Percentiles rank a stretch among this genome's conserved stretches.
These are phyloP conservation scores for Bradypodion ventrale DNA, from an alignment of 2,797 vertebrate species.

Conservation along the genomic window DNA sequence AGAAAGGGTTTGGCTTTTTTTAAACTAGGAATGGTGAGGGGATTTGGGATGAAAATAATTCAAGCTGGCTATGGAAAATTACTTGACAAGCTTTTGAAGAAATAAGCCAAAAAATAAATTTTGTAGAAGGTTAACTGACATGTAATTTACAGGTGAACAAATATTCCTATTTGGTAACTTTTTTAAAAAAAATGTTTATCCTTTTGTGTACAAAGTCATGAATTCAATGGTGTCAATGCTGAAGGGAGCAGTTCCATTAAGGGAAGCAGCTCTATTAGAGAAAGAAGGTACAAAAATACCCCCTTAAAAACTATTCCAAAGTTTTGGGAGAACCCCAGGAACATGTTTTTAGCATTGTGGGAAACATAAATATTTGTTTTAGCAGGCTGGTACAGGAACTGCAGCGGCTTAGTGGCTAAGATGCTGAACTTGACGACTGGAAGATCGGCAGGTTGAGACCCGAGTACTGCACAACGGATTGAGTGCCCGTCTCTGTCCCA, in stretches of 20 bases:
- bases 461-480: too few relatives aligned
- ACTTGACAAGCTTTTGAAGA: constrained; percentile 51
- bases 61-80: constrained; percentile 63
- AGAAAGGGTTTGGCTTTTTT: constrained; percentile 67
- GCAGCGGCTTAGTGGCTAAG: too few relatives aligned
- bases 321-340: not conserved
- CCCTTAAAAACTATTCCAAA: not conserved
- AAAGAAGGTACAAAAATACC: too few relatives aligned
- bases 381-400: too few relatives aligned
- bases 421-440: too few relatives aligned
- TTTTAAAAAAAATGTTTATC: not conserved
- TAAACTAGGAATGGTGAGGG: constrained; percentile 55
- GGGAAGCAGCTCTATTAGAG: not conserved
- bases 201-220: not conserved
- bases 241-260: too few relatives aligned
- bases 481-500: too few relatives aligned
- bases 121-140: constrained; percentile 46
- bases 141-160: constrained; percentile 29
- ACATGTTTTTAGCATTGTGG: not conserved
- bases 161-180: not conserved
- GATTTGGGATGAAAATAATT: constrained; percentile 56
- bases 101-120: constrained; percentile 57
- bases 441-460: too few relatives aligned
- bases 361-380: too few relatives aligned
- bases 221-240: not conserved